Conservation (phyloP, 2,888 invertebrate genomes). For the Brenthis ino region DNA sequence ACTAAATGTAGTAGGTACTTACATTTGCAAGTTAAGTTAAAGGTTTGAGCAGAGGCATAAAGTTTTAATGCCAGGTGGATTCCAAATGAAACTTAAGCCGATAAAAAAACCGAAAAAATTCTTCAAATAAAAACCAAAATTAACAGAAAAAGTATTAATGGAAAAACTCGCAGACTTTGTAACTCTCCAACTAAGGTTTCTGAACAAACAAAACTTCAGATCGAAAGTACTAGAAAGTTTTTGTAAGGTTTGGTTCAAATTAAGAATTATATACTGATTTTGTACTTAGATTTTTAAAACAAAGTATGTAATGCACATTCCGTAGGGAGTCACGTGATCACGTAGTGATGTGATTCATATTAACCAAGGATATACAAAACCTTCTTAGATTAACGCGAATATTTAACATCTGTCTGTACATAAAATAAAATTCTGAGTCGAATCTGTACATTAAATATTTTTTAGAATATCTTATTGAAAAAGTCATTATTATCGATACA, state of each 20-base stretch:
- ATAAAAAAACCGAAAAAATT: constrained; percentile 31
- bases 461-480: too few relatives aligned
- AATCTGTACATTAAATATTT: too few relatives aligned
- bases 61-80: constrained; percentile 22
- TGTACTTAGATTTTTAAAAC: constrained; percentile 13
- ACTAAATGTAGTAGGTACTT: constrained; percentile 3
- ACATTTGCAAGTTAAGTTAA: constrained; percentile 8
- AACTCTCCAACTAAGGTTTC: constrained; percentile 43
- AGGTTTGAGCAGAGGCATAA: constrained; percentile 13
- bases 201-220: constrained; percentile 40
- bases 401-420: too few relatives aligned
- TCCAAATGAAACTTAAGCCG: constrained; percentile 30
- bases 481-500: too few relatives aligned
- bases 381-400: too few relatives aligned
- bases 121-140: constrained; percentile 39
- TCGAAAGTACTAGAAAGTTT: constrained; percentile 39
- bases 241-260: constrained; percentile 35
- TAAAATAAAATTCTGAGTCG: too few relatives aligned
- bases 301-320: constrained; percentile 17
- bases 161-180: constrained; percentile 40
- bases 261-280: constrained; percentile 32
- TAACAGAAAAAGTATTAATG: constrained; percentile 37
- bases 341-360: neutral
- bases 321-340: neutral
- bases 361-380: too few relatives aligned